Evolutionary conservation across 2,113 vertebrate genomes (phyloP), one percentile per base, ranked within the genome.

Genomic region (Callionymus lyra): DNA sequence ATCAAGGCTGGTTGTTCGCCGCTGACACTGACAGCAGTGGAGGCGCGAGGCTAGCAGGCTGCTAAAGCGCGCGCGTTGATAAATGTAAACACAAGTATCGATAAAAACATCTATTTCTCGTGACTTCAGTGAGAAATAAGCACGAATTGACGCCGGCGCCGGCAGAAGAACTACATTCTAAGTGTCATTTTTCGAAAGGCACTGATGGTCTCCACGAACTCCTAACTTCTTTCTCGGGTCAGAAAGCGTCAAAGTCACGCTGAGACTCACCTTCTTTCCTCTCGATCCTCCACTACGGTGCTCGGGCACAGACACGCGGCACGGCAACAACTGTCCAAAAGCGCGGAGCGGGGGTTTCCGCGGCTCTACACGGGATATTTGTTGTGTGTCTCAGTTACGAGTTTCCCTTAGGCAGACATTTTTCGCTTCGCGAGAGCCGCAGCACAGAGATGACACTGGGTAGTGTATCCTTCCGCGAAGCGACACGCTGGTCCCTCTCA

Each of bases 391-490:
- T 84, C 92, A 92, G 85, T 93, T 89, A 87, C 85, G 85, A 90
- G 89, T 86, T 88, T 88, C 88, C 89, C 90, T 94, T 87, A 94
- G 90, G 92, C 93, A 87, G 93, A 94, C 93, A 93, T 96, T 89
- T 89, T 94, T 93, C 84, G 88, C 86, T 86, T 79, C 74, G 83
- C 74, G 65, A 80, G 81, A 76, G 75, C 91, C 91, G 81, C 71
- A 90, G 86, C 88, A 91, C 93, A 67, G 71, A 86, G 83, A 82
- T 89, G 88, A 81, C 77, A 82, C 62, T 63, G 65, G 50, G 64
- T 80, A 49, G 51, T 60, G 86, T 89, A 93, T 93, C 88, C 90
- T 83, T 95, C 91, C 93, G 92, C 88, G 27, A 42, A 33, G 70
- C 14, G 65, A 74, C 63, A 65, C 44, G 59, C 50, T 42, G 63